These are phyloP conservation scores for Rhynchopsitta pachyrhyncha DNA, from an alignment of 2,113 vertebrate genomes.

Conservation along the genomic window DNA sequence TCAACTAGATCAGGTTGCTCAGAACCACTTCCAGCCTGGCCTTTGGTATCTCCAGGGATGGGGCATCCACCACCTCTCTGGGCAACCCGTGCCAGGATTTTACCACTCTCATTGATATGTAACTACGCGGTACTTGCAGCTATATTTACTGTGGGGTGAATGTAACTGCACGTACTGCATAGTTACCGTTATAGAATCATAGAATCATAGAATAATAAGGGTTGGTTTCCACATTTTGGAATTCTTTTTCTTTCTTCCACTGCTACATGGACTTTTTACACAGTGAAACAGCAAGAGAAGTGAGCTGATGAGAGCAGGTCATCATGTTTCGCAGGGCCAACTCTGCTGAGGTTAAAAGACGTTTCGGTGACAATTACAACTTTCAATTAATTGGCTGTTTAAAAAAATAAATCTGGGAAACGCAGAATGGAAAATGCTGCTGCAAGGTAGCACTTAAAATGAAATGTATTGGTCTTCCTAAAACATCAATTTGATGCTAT, in stretches of 20 bases:
- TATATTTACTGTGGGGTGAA: neutral
- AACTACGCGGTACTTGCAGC: neutral
- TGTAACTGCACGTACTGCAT: neutral
- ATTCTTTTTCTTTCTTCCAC: neutral
- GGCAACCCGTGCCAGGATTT: neutral
- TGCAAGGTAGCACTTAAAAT: neutral
- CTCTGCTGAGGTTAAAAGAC: neutral
- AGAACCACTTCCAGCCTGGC: neutral
- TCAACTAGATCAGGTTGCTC: neutral
- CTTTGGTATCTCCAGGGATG: neutral
- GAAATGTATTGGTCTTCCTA: neutral
- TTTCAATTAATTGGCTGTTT: neutral
- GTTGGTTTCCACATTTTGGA: neutral
- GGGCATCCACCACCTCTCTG: neutral
- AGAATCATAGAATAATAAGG: neutral
- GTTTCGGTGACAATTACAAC: neutral
- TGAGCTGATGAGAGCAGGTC: neutral
- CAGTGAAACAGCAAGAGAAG: neutral
- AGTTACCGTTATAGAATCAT: neutral
- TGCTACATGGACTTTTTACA: neutral
- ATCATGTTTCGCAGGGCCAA: neutral
- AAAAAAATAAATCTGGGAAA: neutral
- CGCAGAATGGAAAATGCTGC: neutral
- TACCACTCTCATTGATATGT: neutral
- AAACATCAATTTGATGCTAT: constrained; percentile 5